Conservation (phyloP, 2,888 invertebrate species). For the Bombylius major region DNA sequence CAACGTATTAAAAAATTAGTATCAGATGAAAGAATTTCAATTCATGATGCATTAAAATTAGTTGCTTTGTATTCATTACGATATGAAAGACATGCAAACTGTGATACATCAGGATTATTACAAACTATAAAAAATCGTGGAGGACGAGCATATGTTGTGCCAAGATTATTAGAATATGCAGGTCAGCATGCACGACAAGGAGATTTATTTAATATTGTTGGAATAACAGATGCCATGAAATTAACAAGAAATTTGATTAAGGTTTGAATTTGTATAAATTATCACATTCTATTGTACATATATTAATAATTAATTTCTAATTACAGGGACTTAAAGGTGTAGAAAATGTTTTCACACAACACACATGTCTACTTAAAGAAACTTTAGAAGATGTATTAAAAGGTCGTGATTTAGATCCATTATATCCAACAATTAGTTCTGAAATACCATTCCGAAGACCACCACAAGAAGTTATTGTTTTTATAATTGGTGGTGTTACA, state of each 20-base stretch:
- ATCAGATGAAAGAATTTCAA: slow-evolving; percentile 54
- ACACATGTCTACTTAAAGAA: slow-evolving; percentile 82
- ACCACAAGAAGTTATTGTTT: slow-evolving; percentile 89
- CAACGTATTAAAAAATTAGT: slow-evolving; percentile 70
- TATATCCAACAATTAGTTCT: slow-evolving; percentile 71
- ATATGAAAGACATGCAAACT: slow-evolving; percentile 81
- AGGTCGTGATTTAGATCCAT: slow-evolving; percentile 74
- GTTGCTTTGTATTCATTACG: slow-evolving; percentile 88
- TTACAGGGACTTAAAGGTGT: slow-evolving; percentile 75
- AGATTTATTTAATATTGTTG: slow-evolving; percentile 77
- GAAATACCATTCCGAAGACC: slow-evolving; percentile 46
- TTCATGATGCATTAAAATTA: slow-evolving; percentile 72
- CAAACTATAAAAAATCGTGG: slow-evolving; percentile 59
- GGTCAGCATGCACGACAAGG: slow-evolving; percentile 67
- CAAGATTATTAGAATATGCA: slow-evolving; percentile 69
- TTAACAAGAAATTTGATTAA: slow-evolving; percentile 40
- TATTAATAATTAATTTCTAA: background rate
- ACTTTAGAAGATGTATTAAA: slow-evolving; percentile 82
- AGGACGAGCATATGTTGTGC: slow-evolving; percentile 49
- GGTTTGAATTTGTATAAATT: slow-evolving; percentile 12
- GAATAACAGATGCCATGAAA: slow-evolving; percentile 87
- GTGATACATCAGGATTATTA: slow-evolving; percentile 64
- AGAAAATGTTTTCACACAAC: slow-evolving; percentile 98
- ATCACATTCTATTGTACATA: background rate
- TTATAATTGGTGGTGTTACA: slow-evolving; percentile 90